A percentile compares a stretch with the other conserved stretches of the same genome.
phyloP scores from a whole-genome alignment of 2,888 invertebrate species.

The Nemurella pictetii region DNA sequence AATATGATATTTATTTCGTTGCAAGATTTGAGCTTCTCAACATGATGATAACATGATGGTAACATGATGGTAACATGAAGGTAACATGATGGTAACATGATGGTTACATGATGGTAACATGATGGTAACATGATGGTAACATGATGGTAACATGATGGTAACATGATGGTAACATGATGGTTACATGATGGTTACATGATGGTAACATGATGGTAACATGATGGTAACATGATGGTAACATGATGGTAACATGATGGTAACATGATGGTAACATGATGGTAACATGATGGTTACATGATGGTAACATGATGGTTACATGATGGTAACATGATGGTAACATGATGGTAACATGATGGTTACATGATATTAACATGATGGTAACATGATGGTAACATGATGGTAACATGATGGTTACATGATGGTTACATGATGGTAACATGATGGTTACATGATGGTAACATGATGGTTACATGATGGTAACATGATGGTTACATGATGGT shows the following conservation, averaged over 20 bases:
- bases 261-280: background rate
- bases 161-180: too few species aligned
- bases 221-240: background rate
- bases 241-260: background rate
- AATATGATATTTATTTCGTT: background rate
- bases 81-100: too few species aligned
- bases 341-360: background rate
- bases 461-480: background rate
- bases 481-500: background rate
- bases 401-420: background rate
- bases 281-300: background rate
- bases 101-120: background rate
- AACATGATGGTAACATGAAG: too few species aligned
- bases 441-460: background rate
- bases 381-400: background rate
- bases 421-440: too few species aligned
- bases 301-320: background rate
- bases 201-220: background rate
- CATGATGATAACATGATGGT: background rate
- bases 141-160: background rate
- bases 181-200: slow-evolving; percentile 11
- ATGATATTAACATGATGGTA: background rate
- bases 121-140: background rate
- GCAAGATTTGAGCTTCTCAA: background rate
- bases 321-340: too few species aligned